Percentiles rank a stretch among this genome's conserved stretches.
These are phyloP conservation scores for Embidobia sp. DNA, from an alignment of 2,888 invertebrate genomes.

Conservation along the genomic window DNA sequence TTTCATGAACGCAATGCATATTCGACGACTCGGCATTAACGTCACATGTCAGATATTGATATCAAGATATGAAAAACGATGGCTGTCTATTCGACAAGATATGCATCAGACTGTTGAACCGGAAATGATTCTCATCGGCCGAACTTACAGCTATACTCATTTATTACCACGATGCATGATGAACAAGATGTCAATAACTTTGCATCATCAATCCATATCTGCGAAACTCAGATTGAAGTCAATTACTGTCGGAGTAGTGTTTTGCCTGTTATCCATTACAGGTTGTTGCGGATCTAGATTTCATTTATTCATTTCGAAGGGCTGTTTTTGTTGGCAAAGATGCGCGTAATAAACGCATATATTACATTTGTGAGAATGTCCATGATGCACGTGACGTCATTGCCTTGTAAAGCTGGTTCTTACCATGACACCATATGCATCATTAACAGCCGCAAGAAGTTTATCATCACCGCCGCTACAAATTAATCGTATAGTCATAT, in stretches of 20 bases:
- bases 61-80: conserved; percentile 65
- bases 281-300: background rate
- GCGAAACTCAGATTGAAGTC: conserved; percentile 41
- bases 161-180: conserved; percentile 53
- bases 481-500: conserved; percentile 13
- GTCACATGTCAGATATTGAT: conserved; percentile 65
- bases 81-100: conserved; percentile 53
- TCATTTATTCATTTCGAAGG: conserved; percentile 1
- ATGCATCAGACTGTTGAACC: conserved; percentile 55
- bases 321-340: background rate
- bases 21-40: conserved; percentile 62
- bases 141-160: conserved; percentile 59
- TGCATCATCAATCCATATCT: conserved; percentile 47
- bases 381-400: conserved; percentile 28
- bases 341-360: conserved; percentile 5
- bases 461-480: conserved; percentile 25
- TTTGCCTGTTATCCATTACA: conserved; percentile 11
- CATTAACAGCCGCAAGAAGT: conserved; percentile 53
- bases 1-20: conserved; percentile 60
- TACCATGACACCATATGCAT: conserved; percentile 46
- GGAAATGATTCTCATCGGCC: conserved; percentile 57
- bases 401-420: conserved; percentile 27
- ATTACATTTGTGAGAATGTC: conserved; percentile 12
- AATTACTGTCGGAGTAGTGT: conserved; percentile 24
- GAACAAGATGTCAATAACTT: conserved; percentile 51